A percentile compares a stretch with the other conserved stretches of the same genome.
Conservation (phyloP, 2,888 invertebrate genomes). For the Eumacrocentrus americanus region DNA sequence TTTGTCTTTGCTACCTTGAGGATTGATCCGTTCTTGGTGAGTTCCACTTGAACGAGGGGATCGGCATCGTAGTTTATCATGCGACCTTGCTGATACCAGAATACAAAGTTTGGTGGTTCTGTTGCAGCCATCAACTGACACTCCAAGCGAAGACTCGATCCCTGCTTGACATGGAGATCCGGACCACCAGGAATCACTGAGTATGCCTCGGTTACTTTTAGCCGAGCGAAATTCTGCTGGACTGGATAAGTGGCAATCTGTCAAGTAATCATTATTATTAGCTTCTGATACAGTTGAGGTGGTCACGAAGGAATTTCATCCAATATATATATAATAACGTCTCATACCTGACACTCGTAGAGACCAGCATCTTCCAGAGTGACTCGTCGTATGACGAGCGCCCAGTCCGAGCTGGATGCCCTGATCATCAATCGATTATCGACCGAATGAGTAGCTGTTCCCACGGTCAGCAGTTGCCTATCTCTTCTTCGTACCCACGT, state of each 20-base stretch:
- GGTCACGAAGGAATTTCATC: too few species aligned
- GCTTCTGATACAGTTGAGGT: too few species aligned
- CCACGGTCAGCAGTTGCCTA: conserved; percentile 45
- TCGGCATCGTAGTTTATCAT: conserved; percentile 83
- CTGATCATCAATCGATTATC: conserved; percentile 45
- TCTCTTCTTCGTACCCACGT: conserved; percentile 48
- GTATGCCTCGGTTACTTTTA: conserved; percentile 67
- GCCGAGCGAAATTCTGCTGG: conserved; percentile 41
- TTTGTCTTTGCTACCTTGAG: conserved; percentile 51
- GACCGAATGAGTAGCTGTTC: conserved; percentile 42
- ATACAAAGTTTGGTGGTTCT: conserved; percentile 74
- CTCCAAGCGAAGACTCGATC: conserved; percentile 73
- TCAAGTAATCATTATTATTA: too few species aligned
- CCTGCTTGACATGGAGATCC: conserved; percentile 75
- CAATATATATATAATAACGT: too few species aligned
- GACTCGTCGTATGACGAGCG: conserved; percentile 59
- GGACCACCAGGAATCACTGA: conserved; percentile 75
- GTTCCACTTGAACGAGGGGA: conserved; percentile 64
- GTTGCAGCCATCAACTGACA: conserved; percentile 74
- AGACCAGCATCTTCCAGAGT: conserved; percentile 59
- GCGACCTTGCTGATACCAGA: conserved; percentile 83
- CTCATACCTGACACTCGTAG: conserved; percentile 63
- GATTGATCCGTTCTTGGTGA: conserved; percentile 55
- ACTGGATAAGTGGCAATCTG: conserved; percentile 44
- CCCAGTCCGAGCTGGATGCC: conserved; percentile 55